Base-by-base conservation (phyloP, 2,888 invertebrate species). In the Dolichopus griseipennis region DNA sequence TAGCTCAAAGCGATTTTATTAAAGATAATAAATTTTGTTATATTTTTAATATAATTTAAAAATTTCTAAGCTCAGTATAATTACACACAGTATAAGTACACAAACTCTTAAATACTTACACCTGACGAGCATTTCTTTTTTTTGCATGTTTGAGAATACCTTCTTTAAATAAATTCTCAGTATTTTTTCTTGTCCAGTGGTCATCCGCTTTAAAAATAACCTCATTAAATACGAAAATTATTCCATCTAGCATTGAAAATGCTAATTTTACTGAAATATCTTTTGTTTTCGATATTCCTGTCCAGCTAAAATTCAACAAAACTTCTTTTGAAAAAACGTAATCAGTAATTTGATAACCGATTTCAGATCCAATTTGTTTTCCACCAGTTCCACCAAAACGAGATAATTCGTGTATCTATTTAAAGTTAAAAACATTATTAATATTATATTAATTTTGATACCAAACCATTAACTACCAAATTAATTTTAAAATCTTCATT, bases 111-210 rank as follows among this genome's bases (percentile, higher is more conserved):
- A 15, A 15, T 10, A n/a, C 20, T 43, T 65, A 65, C 65, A n/a
- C 0, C 7, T 33, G 9, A n/a, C 65, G 34, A 15, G 43, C n/a
- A 65, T 43, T 65, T 20, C 65, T 37, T 8, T 37, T 65, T 43
- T 41, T 65, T 43, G 65, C 65, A 20, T 65, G 65, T n/a, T 65
- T 65, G 18, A 65, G 22, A 21, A 65, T n/a, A 21, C 65, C 65
- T n/a, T 65, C 21, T 21, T 65, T 65, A 2, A 65, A 65, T 12
- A 41, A 6, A 18, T 5, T 65, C 6, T 65, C 65, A 20, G 65
- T 65, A 43, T 37, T 5, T 18, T 65, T 65, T n/a, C 9, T 37
- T 20, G 65, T 65, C 41, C 65, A 65, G 20, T 43, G 37, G 20
- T 65, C 65, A 37, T 65, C 41, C 8, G 43, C 65, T 43, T 18